Percentiles rank a stretch among this genome's conserved stretches.
phyloP scores from a whole-genome alignment of 2,797 vertebrate genomes.

The Dromococcyx pavoninus region DNA sequence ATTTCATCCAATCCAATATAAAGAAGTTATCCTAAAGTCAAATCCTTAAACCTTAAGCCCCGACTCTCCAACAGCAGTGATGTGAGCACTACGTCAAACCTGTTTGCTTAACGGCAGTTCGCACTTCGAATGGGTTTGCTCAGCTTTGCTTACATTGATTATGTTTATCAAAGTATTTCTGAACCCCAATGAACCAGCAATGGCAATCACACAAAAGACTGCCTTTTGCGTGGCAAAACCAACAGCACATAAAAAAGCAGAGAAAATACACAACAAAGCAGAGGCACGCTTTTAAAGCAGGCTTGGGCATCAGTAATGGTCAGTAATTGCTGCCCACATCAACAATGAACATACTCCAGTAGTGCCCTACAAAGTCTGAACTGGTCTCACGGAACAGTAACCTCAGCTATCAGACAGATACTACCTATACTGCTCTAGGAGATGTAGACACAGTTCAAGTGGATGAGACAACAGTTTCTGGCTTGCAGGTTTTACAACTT shows the following conservation, averaged over 20 bases:
- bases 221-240: not conserved
- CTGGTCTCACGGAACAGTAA: not conserved
- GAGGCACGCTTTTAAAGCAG: not conserved
- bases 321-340: not conserved
- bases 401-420: not conserved
- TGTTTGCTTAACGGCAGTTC: not conserved
- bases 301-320: rapidly evolving
- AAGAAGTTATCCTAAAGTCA: not conserved
- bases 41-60: not conserved
- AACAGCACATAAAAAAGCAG: not conserved
- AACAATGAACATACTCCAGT: rapidly evolving
- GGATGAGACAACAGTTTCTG: not conserved
- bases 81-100: rapidly evolving
- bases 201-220: not conserved
- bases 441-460: not conserved
- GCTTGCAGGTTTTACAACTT: not conserved
- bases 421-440: not conserved
- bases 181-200: not conserved
- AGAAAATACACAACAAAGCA: not conserved
- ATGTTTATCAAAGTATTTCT: not conserved
- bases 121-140: not conserved
- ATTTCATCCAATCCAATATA: not conserved
- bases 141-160: not conserved
- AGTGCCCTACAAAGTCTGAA: not conserved
- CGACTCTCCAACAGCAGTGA: not conserved